Evolutionary conservation across 2,888 invertebrate species (phyloP).

Genomic region (Agrotis segetum): DNA sequence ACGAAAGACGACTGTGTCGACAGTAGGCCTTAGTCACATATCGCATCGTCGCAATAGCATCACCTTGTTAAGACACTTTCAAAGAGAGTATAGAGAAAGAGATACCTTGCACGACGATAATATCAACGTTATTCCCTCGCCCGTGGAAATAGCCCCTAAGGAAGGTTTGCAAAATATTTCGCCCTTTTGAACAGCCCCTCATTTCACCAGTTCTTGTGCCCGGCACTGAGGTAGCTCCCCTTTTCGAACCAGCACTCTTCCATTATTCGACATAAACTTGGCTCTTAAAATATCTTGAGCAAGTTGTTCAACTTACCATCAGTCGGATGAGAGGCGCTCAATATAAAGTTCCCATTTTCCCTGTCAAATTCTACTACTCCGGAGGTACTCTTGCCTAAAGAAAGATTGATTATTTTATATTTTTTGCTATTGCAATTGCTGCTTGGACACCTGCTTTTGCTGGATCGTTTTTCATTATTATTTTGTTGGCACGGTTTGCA

Average conservation of each 20-base stretch:
- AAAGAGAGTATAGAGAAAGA: not conserved
- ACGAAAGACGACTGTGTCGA: too few species aligned
- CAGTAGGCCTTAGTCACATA: too few species aligned
- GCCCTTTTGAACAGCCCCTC: not conserved
- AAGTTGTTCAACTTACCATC: constrained; percentile 63
- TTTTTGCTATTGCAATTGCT: constrained; percentile 9
- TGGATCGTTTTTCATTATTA: constrained; percentile 27
- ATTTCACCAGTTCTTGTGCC: constrained; percentile 4
- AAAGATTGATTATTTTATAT: constrained; percentile 55
- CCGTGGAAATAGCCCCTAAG: too few species aligned
- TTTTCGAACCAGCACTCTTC: constrained; percentile 38
- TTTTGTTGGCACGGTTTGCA: too few species aligned
- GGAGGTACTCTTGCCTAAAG: constrained; percentile 47
- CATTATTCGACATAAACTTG: constrained; percentile 69
- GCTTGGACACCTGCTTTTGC: constrained; percentile 16
- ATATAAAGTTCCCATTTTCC: constrained; percentile 74
- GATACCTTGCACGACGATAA: too few species aligned
- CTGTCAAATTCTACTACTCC: constrained; percentile 71
- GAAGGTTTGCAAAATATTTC: not conserved
- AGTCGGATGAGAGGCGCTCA: constrained; percentile 70
- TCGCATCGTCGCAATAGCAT: too few species aligned
- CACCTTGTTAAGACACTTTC: too few species aligned
- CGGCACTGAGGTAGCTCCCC: constrained; percentile 12
- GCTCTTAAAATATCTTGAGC: constrained; percentile 74
- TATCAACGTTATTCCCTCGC: too few species aligned